Conservation (phyloP, 2,888 invertebrate species). For the Ligdia adustata region DNA sequence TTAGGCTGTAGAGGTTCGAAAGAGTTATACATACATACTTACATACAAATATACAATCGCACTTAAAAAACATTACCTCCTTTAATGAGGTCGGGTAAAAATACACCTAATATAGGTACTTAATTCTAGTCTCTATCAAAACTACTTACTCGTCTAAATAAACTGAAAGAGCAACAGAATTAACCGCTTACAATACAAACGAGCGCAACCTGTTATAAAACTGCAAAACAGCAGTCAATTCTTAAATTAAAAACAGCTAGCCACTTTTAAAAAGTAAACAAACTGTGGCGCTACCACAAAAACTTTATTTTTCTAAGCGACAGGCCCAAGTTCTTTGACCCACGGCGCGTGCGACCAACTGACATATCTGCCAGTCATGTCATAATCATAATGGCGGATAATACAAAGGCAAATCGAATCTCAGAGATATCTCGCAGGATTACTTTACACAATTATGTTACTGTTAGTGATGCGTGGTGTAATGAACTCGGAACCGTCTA, state of each 20-base stretch:
- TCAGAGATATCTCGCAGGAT: constrained; percentile 75
- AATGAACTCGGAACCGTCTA: constrained; percentile 60
- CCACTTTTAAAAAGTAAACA: constrained; percentile 48
- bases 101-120: too few relatives aligned
- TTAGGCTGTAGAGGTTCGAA: too few relatives aligned
- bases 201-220: too few relatives aligned
- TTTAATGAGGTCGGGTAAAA: too few relatives aligned
- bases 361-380: constrained; percentile 76
- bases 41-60: too few relatives aligned
- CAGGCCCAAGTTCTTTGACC: constrained; percentile 65
- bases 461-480: constrained; percentile 67
- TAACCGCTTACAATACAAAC: too few relatives aligned
- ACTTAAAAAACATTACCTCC: too few relatives aligned
- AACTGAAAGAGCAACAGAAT: too few relatives aligned
- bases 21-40: too few relatives aligned
- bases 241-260: constrained; percentile 29
- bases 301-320: constrained; percentile 51
- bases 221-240: constrained; percentile 24
- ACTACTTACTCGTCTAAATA: too few relatives aligned
- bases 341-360: constrained; percentile 65
- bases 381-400: constrained; percentile 73
- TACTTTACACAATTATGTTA: constrained; percentile 78
- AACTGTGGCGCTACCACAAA: constrained; percentile 52
- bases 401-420: constrained; percentile 75
- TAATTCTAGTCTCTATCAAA: too few relatives aligned